Base-by-base conservation (phyloP, 2,797 vertebrate species). In the Sciurus carolinensis region DNA sequence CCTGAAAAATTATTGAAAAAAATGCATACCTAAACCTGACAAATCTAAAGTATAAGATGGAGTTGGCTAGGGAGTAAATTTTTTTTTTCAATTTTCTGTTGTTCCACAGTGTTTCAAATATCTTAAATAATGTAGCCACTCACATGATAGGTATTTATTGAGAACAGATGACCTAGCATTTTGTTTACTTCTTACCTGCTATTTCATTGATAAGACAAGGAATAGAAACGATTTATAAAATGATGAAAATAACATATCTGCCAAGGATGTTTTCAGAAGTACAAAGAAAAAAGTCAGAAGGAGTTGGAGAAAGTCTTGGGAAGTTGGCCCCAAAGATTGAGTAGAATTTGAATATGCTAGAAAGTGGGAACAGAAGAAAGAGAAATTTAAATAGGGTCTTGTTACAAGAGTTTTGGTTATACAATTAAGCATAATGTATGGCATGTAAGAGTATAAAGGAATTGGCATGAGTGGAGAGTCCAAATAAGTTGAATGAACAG, bases 1-100 rank as follows among this genome's bases (percentile, higher is more conserved):
- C 9, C 93, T 39, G 44, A 24, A 93, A 94, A 93, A 44, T n/a
- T 76, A 87, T 4, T 85, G 17, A 69, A 44, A 95, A 95, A 93
- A 57, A 52, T 50, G 14, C 1, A 18, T n/a, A 5, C 1, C 3
- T 90, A 47, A 91, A 18, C 11, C 54, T 84, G 50, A 81, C 12
- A 64, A 24, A 62, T 80, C 75, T 89, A 87, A 72, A 54, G 20
- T 93, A 30, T 62, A 93, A 87, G 28, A 66, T 67, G 13, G 44
- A 71, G 12, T 77, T 92, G 57, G 15, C 5, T 72, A 5, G n/a
- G 39, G 42, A 80, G 36, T 57, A 3, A 28, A 64, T 67, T 50
- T 62, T 26, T 76, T 62, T 26, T 76, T 73, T 39, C 54, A 83
- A 14, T 80, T 3, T 26, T 73, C 10, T 87, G 80, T 92, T 71